These are phyloP conservation scores for Cheilosia grossa DNA, from an alignment of 2,888 invertebrate species.

Conservation along the genomic window DNA sequence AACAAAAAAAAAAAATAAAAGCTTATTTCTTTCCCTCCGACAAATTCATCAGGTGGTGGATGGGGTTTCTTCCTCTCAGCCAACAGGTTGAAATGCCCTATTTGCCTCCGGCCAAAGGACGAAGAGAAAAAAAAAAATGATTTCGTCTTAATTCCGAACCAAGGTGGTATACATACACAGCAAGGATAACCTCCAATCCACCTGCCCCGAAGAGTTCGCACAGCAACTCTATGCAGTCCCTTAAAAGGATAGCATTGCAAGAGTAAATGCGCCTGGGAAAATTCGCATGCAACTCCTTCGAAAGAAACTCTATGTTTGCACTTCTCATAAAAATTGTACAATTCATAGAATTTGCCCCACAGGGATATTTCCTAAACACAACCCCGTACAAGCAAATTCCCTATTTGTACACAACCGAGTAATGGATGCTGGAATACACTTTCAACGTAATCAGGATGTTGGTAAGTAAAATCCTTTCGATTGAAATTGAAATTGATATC, in stretches of 20 bases:
- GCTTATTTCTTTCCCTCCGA: background rate
- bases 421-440: slow-evolving; percentile 18
- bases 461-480: background rate
- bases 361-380: slow-evolving; percentile 1
- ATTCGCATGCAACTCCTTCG: background rate
- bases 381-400: background rate
- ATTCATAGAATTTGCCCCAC: slow-evolving; percentile 20
- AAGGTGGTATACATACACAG: slow-evolving; percentile 15
- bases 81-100: slow-evolving; percentile 65
- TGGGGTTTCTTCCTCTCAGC: slow-evolving; percentile 48
- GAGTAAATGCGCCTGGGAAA: slow-evolving; percentile 49
- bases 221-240: background rate
- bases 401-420: slow-evolving; percentile 16
- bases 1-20: background rate
- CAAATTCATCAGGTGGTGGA: slow-evolving; percentile 69
- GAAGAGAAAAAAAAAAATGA: slow-evolving; percentile 43
- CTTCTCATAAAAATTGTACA: slow-evolving; percentile 6
- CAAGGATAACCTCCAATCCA: background rate
- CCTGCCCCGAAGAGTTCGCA: slow-evolving; percentile 9
- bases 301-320: slow-evolving; percentile 9
- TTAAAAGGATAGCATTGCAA: slow-evolving; percentile 16
- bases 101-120: background rate
- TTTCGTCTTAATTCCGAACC: slow-evolving; percentile 38
- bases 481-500: slow-evolving; percentile 29
- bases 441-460: slow-evolving; percentile 18